Evolutionary conservation across 2,113 vertebrate species (phyloP).

Genomic region (Caracal caracal): DNA sequence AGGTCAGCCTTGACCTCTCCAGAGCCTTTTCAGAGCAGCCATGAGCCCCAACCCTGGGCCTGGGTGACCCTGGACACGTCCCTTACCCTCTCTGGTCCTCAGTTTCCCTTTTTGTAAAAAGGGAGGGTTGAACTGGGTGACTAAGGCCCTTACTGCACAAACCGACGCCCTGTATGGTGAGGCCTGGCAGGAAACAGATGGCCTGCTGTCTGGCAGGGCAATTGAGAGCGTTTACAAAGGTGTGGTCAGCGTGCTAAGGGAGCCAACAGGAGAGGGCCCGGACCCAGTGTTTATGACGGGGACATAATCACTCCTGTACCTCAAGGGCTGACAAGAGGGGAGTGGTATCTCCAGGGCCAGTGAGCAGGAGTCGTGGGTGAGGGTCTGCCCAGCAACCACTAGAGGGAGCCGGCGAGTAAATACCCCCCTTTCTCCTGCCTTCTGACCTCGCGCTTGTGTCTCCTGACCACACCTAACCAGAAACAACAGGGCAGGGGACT

Average conservation of each 20-base stretch:
- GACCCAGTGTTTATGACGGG: not conserved
- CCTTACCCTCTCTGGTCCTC: not conserved
- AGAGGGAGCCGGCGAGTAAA: fast-evolving
- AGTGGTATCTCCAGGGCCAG: not conserved
- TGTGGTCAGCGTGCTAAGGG: not conserved
- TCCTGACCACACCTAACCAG: not conserved
- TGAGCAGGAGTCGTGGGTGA: not conserved
- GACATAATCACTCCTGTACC: not conserved
- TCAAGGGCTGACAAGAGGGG: not conserved
- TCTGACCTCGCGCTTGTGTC: not conserved
- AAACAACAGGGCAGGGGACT: not conserved
- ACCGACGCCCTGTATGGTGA: fast-evolving
- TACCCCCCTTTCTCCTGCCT: not conserved
- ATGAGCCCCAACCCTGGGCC: not conserved
- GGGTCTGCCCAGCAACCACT: not conserved
- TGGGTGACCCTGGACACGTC: not conserved
- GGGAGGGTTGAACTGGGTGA: not conserved
- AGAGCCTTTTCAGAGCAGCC: not conserved
- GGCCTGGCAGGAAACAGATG: conserved; percentile 50
- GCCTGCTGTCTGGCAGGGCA: not conserved
- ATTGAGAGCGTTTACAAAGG: not conserved
- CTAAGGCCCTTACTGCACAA: not conserved
- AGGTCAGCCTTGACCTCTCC: not conserved
- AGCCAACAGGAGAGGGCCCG: not conserved
- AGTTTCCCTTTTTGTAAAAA: not conserved